Percentiles rank a stretch among this genome's conserved stretches.
Evolutionary conservation across 2,888 invertebrate species (phyloP).

Genomic region (Empis livida): DNA sequence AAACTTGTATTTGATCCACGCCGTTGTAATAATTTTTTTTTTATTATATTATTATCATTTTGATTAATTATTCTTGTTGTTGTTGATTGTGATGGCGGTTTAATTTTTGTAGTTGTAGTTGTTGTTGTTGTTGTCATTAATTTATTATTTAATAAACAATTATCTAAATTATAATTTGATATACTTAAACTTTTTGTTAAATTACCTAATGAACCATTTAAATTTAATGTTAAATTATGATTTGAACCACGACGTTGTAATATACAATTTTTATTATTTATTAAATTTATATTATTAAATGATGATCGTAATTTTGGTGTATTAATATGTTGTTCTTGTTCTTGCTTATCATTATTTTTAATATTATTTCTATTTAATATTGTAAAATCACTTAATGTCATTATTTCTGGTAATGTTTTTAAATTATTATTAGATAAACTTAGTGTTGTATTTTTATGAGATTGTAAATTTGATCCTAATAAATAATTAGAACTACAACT

Average conservation of each 20-base stretch:
- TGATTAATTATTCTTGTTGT: not conserved
- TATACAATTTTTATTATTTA: slow-evolving; percentile 29
- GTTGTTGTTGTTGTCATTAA: not conserved
- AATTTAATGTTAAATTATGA: slow-evolving; percentile 45
- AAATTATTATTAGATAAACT: slow-evolving; percentile 57
- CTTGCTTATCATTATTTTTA: slow-evolving; percentile 1
- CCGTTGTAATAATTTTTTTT: slow-evolving; percentile 60
- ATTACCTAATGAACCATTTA: slow-evolving; percentile 40
- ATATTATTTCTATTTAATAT: not conserved
- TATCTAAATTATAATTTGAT: slow-evolving; percentile 30
- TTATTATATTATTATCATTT: slow-evolving; percentile 14
- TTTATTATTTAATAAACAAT: slow-evolving; percentile 8
- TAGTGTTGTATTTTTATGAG: slow-evolving; percentile 44
- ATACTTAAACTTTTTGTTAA: slow-evolving; percentile 37
- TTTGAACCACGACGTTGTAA: slow-evolving; percentile 48
- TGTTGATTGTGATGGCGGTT: not conserved
- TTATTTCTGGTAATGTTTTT: slow-evolving; percentile 58
- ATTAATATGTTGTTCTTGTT: slow-evolving; percentile 4
- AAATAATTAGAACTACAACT: too few species aligned
- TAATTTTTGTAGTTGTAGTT: not conserved
- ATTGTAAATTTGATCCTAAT: slow-evolving; percentile 43
- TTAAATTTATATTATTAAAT: not conserved
- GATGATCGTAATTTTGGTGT: not conserved
- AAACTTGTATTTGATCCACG: slow-evolving; percentile 78
- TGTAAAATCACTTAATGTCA: slow-evolving; percentile 51